Evolutionary conservation across 2,113 vertebrate species (phyloP).

Genomic region (Cavia porcellus): DNA sequence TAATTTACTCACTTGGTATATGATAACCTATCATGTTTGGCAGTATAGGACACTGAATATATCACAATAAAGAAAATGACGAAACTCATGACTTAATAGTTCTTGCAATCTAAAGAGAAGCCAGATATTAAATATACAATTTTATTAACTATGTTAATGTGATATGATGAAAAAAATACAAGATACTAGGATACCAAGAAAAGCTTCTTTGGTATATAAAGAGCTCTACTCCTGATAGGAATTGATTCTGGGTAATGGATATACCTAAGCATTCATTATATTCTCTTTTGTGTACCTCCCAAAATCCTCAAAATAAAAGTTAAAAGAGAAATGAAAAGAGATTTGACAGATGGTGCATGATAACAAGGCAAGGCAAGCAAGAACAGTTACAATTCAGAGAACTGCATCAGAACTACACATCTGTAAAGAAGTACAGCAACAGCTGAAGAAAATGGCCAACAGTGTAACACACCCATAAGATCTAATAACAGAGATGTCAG

Average conservation of each 20-base stretch:
- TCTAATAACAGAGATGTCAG: neutral
- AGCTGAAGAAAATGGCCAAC: neutral
- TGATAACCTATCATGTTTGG: conserved; percentile 24
- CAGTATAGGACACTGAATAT: neutral
- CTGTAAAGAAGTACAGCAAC: neutral
- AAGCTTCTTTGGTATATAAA: conserved; percentile 22
- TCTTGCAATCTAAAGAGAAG: conserved; percentile 6
- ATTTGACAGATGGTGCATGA: neutral
- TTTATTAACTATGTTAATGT: neutral
- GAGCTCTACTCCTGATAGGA: neutral
- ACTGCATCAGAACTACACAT: neutral
- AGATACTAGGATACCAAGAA: conserved; percentile 30
- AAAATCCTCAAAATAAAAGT: conserved; percentile 25
- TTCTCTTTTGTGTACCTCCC: neutral
- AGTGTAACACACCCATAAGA: neutral
- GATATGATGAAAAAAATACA: conserved; percentile 28
- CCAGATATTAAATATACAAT: neutral
- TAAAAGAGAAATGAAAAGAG: conserved; percentile 1
- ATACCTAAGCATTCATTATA: neutral
- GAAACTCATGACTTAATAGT: conserved; percentile 15
- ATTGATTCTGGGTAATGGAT: neutral
- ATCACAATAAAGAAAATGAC: conserved; percentile 23
- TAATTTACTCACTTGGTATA: neutral
- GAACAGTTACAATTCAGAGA: neutral
- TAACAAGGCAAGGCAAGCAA: neutral